phyloP scores from a whole-genome alignment of 2,888 invertebrate genomes.

The Melanophora roralis region DNA sequence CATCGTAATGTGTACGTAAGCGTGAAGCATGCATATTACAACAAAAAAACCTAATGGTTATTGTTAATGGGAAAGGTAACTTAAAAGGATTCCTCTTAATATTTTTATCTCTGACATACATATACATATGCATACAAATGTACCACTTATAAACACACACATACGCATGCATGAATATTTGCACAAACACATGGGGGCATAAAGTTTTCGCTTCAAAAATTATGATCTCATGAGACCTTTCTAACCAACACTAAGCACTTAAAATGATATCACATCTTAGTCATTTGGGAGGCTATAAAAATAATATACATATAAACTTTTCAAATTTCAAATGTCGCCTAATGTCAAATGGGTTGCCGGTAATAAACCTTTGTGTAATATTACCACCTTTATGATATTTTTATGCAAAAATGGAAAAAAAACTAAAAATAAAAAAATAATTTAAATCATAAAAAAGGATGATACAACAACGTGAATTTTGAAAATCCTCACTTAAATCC shows the following conservation, averaged over 20 bases:
- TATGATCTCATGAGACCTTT: no score
- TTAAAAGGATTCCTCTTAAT: no score
- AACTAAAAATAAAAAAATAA: constrained; percentile 8
- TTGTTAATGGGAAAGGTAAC: no score
- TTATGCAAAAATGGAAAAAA: neutral
- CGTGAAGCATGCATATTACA: no score
- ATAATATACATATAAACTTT: neutral
- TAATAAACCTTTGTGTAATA: neutral
- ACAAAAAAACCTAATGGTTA: no score
- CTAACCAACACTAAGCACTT: neutral
- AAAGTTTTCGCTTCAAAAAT: no score
- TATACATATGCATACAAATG: no score
- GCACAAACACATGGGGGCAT: no score
- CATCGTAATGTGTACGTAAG: no score
- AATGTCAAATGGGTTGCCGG: neutral
- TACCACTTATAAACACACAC: no score
- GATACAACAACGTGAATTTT: neutral
- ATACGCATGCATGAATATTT: no score
- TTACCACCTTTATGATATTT: constrained; percentile 1
- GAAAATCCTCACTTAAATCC: neutral
- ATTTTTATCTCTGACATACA: no score
- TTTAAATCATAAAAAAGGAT: constrained; percentile 7
- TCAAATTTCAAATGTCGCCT: neutral
- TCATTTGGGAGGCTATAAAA: neutral
- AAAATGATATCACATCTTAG: neutral